These are phyloP conservation scores for Sepiola atlantica DNA, from an alignment of 2,888 invertebrate species.

Conservation along the genomic window DNA sequence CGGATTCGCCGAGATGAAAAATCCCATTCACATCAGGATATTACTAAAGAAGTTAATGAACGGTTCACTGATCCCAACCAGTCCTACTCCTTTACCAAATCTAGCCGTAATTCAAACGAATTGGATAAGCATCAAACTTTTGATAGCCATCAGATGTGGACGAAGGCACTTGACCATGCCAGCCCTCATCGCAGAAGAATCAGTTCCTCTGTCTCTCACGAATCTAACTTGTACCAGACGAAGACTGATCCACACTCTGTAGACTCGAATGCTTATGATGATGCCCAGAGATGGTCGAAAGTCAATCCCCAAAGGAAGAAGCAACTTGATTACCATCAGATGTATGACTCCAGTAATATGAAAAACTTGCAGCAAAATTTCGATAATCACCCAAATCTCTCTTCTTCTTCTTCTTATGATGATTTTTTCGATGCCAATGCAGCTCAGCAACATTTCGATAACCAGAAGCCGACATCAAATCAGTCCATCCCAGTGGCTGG, in stretches of 20 bases:
- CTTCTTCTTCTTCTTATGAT: neutral
- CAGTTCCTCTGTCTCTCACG: neutral
- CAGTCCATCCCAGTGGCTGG: neutral
- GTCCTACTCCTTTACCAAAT: neutral
- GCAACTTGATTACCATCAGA: neutral
- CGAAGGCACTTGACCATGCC: constrained; percentile 11
- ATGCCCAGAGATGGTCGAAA: neutral
- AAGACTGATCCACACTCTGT: neutral
- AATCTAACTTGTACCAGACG: neutral
- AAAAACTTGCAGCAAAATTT: neutral
- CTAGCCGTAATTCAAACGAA: neutral
- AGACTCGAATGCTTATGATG: neutral
- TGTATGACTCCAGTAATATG: neutral
- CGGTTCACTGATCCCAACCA: neutral
- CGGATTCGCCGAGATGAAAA: neutral
- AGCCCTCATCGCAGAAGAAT: neutral
- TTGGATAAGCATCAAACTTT: neutral
- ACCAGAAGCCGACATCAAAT: neutral
- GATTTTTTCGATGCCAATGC: neutral
- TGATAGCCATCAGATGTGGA: neutral
- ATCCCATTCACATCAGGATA: neutral
- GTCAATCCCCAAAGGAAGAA: neutral
- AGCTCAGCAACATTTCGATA: neutral
- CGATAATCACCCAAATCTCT: neutral
- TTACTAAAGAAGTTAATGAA: neutral